Base-by-base conservation (phyloP, 2,888 invertebrate species). In the Drosophila anomalata region DNA sequence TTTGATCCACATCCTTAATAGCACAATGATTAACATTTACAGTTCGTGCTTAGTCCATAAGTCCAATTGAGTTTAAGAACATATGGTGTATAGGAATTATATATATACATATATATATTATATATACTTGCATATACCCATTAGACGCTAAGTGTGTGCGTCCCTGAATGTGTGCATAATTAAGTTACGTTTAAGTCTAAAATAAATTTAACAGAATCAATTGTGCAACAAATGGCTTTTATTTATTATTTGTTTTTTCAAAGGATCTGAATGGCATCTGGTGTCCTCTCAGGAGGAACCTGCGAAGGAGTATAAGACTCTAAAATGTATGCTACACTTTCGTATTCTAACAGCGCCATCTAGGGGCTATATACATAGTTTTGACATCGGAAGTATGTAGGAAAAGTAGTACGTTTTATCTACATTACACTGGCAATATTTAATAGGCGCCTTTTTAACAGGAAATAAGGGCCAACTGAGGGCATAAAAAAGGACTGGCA, bases 61-160 rank as follows among this genome's bases (percentile, higher is more conserved):
- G 17, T 42, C n/a, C 9, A 17, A 42, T 11, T 20, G 11, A 42
- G 5, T 42, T 9, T 42, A 42, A 20, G 42, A 42, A 1, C 8
- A 20, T 29, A 0, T 9, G 42, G 42, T 20, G 9, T 11, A 20
- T 42, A 42, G 42, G 17, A 42, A 11, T 17, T 17, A 41, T 41
- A 41, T 42, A 42, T 42, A 42, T 42, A 8, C 2, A 3, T 9
- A 20, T 42, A 42, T 42, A 42, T 42, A 42, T 42, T 17, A 20
- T 42, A 42, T 42, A 42, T 42, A 17, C 14, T 42, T 42, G n/a
- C n/a, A n/a, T 14, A 36, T n/a, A 36, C n/a, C 36, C 36, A n/a
- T 36, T 36, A 36, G 0, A n/a, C 36, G n/a, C n/a, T 8, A 29
- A 9, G 36, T 36, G 14, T 36, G 36, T 36, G 36, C 36, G n/a